Conservation (phyloP, 2,888 invertebrate species). For the Drosophila cognata region DNA sequence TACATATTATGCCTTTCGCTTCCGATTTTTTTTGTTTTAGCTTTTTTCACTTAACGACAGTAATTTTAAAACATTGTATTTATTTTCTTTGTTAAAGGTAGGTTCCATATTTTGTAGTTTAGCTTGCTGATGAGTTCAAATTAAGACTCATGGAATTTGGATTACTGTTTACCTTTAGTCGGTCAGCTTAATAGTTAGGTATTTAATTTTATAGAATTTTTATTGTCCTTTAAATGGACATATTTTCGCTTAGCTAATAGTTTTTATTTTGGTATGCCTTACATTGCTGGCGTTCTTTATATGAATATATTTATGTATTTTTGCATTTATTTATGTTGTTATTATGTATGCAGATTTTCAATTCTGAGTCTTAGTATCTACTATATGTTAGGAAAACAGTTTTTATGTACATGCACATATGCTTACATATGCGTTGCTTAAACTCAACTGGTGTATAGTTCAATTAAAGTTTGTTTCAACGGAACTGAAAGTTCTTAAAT, state of each 20-base stretch:
- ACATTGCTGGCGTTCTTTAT: conserved; percentile 46
- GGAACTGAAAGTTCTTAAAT: conserved; percentile 71
- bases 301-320: conserved; percentile 18
- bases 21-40: conserved; percentile 31
- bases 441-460: conserved; percentile 52
- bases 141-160: conserved; percentile 50
- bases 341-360: conserved; percentile 27
- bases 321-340: background rate
- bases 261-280: conserved; percentile 37
- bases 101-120: conserved; percentile 54
- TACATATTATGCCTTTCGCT: conserved; percentile 56
- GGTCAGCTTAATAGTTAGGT: conserved; percentile 39
- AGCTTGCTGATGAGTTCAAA: conserved; percentile 47
- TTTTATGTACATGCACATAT: conserved; percentile 24
- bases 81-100: conserved; percentile 47
- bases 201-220: conserved; percentile 65
- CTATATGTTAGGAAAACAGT: conserved; percentile 69
- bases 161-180: conserved; percentile 49
- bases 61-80: conserved; percentile 66
- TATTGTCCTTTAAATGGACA: conserved; percentile 82
- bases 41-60: conserved; percentile 62
- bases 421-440: conserved; percentile 31
- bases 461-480: conserved; percentile 55
- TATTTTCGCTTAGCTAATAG: conserved; percentile 69
- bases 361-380: conserved; percentile 57